Percentiles rank a stretch among this genome's conserved stretches.
Conservation (phyloP, 2,797 vertebrate species). For the Galagoides demidoff region DNA sequence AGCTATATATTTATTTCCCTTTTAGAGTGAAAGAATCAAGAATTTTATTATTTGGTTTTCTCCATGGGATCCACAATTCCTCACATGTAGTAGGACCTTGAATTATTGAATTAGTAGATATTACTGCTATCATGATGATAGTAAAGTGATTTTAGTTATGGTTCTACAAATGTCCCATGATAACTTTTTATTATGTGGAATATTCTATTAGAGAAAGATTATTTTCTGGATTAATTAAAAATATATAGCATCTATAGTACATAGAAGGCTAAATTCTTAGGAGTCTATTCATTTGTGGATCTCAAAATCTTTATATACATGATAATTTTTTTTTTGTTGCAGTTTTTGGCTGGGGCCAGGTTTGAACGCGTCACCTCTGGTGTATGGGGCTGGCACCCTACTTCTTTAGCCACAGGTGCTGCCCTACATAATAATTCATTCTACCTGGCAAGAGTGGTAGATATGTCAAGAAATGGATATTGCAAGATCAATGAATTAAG, state of each 20-base stretch:
- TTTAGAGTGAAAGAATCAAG: not conserved
- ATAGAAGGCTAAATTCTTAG: not conserved
- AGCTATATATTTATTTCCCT: not conserved
- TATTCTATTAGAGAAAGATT: not conserved
- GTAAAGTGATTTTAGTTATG: constrained; percentile 18
- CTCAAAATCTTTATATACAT: constrained; percentile 7
- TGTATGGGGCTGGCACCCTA: too few species aligned
- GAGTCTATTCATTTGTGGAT: not conserved
- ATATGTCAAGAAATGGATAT: not conserved
- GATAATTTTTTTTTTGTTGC: not conserved
- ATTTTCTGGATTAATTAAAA: constrained; percentile 33
- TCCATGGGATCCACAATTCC: not conserved
- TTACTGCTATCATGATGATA: not conserved
- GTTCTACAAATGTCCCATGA: not conserved
- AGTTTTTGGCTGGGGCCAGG: too few species aligned
- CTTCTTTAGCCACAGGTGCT: too few species aligned
- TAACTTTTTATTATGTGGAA: not conserved
- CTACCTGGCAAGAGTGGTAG: not conserved
- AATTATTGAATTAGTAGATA: not conserved
- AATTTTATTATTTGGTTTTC: not conserved
- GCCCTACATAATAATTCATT: not conserved
- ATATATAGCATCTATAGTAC: not conserved
- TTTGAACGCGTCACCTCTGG: too few species aligned
- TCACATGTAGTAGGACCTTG: not conserved
- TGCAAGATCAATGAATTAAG: not conserved